Evolutionary conservation across 1,140 invertebrate genomes (phyloP).

Genomic region (Prorops nasuta): DNA sequence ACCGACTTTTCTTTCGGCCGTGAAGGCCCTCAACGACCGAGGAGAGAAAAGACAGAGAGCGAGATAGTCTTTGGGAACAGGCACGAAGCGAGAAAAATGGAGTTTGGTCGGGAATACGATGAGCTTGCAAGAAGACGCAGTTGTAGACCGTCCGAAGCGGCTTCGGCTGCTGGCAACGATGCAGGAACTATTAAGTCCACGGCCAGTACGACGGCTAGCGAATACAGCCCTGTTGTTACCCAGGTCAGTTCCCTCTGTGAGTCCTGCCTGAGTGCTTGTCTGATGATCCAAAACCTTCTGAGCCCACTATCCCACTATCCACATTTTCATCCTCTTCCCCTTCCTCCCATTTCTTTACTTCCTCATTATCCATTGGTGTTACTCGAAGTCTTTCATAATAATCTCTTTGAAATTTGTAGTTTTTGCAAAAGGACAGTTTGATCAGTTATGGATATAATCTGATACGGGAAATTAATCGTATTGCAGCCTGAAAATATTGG

Average conservation of each 20-base stretch:
- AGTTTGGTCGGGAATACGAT: slow-evolving; percentile 50
- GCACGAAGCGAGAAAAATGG: slow-evolving; percentile 48
- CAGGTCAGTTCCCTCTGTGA: slow-evolving; percentile 47
- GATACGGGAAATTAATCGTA: no score
- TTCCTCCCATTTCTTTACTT: not conserved
- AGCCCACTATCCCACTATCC: not conserved
- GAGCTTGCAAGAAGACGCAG: slow-evolving; percentile 52
- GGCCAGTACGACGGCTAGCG: slow-evolving; percentile 51
- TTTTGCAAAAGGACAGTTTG: no score
- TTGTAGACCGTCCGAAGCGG: slow-evolving; percentile 52
- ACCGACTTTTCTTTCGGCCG: slow-evolving; percentile 70
- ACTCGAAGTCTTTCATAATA: no score
- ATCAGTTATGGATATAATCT: no score
- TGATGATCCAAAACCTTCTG: slow-evolving; percentile 11
- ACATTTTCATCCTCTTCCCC: not conserved
- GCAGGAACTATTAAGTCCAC: slow-evolving; percentile 49
- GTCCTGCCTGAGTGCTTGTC: slow-evolving; percentile 47
- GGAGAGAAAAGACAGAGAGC: slow-evolving; percentile 83
- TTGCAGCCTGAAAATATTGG: no score
- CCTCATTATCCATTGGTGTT: not conserved
- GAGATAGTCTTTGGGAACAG: slow-evolving; percentile 73
- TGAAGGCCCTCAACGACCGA: slow-evolving; percentile 61
- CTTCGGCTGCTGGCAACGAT: slow-evolving; percentile 33
- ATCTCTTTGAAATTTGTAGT: no score
- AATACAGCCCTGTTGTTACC: slow-evolving; percentile 50